Conservation (phyloP, 2,888 invertebrate species). For the Machimus rusticus region DNA sequence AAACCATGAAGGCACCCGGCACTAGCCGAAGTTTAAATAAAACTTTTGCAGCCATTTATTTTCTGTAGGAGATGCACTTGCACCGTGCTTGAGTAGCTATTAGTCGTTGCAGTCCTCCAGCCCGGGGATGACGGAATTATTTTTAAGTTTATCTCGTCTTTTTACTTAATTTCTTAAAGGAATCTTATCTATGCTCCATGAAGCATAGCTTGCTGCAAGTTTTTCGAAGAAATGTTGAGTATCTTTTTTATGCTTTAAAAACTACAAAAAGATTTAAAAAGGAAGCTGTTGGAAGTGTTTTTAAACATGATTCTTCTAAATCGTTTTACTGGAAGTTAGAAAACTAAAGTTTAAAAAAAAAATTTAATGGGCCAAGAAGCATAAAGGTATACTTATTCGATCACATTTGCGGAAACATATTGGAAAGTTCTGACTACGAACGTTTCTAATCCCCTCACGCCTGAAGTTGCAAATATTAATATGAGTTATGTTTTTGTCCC, state of each 20-base stretch:
- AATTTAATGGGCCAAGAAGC: background rate
- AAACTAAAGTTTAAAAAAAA: background rate
- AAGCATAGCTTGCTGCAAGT: background rate
- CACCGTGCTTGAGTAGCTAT: background rate
- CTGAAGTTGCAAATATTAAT: background rate
- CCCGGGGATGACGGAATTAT: background rate
- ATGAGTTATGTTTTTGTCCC: background rate
- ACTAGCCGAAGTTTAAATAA: background rate
- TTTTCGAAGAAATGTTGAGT: background rate
- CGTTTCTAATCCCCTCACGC: background rate
- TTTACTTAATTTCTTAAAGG: background rate
- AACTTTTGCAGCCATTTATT: background rate
- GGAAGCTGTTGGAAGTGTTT: background rate
- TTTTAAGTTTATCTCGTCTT: background rate
- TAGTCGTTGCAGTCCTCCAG: background rate
- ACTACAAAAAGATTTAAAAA: background rate
- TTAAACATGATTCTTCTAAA: background rate
- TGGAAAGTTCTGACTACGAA: too few relatives aligned
- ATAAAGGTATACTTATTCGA: background rate
- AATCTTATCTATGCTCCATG: background rate
- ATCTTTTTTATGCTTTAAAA: background rate
- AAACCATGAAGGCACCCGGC: background rate
- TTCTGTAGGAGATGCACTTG: background rate
- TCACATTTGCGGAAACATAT: too few relatives aligned
- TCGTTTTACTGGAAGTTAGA: background rate